These are phyloP conservation scores for Eupsittula cactorum DNA, from an alignment of 2,113 vertebrate genomes.

Conservation along the genomic window DNA sequence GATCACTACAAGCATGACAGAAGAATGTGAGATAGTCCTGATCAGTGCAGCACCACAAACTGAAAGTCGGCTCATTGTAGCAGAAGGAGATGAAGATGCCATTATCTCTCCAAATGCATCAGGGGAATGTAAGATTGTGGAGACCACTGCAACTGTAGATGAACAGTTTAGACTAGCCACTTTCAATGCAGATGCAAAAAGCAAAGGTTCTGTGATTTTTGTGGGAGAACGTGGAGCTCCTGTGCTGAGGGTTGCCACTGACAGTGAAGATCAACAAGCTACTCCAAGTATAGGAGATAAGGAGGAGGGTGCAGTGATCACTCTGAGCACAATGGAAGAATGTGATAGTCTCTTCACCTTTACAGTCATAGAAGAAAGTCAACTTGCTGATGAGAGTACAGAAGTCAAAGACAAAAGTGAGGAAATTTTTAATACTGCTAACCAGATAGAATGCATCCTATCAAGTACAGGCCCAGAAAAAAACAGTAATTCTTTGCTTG, in stretches of 20 bases:
- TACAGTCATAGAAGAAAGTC: constrained; percentile 22
- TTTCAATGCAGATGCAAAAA: background rate
- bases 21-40: constrained; percentile 68
- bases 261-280: background rate
- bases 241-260: constrained; percentile 11
- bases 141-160: background rate
- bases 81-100: constrained; percentile 19
- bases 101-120: constrained; percentile 58
- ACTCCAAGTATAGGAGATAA: background rate
- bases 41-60: constrained; percentile 24
- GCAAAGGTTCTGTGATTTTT: background rate
- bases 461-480: background rate
- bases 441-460: constrained; percentile 16
- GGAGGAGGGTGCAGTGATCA: background rate
- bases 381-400: background rate
- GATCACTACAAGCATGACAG: constrained; percentile 73
- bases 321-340: constrained; percentile 34
- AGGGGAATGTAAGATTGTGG: constrained; percentile 45
- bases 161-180: background rate
- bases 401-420: background rate
- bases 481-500: background rate
- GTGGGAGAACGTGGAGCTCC: constrained; percentile 9
- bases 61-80: background rate
- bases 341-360: background rate
- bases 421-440: background rate